Percentiles rank a stretch among this genome's conserved stretches.
phyloP scores from a whole-genome alignment of 2,113 vertebrate genomes.

The Ascaphus truei region DNA sequence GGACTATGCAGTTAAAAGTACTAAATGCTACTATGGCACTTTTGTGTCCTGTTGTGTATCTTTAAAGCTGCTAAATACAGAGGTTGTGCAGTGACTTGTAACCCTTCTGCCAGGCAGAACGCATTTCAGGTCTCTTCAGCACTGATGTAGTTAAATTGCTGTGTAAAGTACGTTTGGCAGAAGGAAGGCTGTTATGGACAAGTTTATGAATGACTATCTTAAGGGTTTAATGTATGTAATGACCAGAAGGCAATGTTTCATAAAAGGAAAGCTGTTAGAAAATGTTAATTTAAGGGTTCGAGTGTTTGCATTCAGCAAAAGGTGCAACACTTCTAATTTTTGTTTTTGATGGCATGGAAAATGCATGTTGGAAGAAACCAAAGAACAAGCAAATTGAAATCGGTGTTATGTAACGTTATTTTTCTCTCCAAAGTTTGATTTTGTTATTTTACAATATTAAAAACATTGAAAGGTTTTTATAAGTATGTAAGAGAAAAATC shows the following conservation, averaged over 20 bases:
- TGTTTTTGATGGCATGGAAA: not conserved
- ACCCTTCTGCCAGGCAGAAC: too few species aligned
- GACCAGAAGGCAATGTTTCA: not conserved
- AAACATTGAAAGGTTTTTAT: not conserved
- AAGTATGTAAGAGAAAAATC: not conserved
- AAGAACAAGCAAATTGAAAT: slow-evolving; percentile 11
- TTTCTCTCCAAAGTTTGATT: not conserved
- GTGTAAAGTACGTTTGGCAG: not conserved
- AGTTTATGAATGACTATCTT: not conserved
- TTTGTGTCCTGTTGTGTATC: slow-evolving; percentile 50
- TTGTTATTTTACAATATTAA: not conserved
- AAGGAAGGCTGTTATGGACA: not conserved
- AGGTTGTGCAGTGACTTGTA: not conserved
- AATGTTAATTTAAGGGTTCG: too few species aligned
- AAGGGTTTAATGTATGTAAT: slow-evolving; percentile 7
- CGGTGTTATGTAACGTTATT: not conserved
- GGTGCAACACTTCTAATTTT: not conserved
- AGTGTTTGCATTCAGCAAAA: too few species aligned
- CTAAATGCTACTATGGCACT: not conserved
- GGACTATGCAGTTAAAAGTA: not conserved
- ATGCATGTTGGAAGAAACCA: slow-evolving; percentile 23
- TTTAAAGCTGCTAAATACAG: slow-evolving; percentile 6
- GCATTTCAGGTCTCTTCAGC: too few species aligned
- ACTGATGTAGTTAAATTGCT: too few species aligned
- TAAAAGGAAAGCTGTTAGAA: too few species aligned